A percentile compares a stretch with the other conserved stretches of the same genome.
These are phyloP conservation scores for Ochropacha duplaris DNA, from an alignment of 2,888 invertebrate genomes.

Conservation along the genomic window DNA sequence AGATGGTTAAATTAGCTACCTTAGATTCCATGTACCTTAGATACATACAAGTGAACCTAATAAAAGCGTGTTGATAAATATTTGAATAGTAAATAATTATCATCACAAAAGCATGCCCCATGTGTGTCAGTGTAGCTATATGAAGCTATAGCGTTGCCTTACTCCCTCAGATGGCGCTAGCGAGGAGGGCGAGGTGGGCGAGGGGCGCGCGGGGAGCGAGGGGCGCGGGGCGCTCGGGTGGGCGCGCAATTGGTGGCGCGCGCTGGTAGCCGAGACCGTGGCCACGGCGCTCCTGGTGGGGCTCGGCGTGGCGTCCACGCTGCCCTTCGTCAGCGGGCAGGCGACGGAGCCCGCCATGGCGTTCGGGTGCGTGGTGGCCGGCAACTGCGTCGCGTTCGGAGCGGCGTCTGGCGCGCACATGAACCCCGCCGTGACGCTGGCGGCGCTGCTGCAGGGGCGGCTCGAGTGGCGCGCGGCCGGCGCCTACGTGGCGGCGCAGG, in stretches of 20 bases:
- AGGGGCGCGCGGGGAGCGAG: slow-evolving; percentile 9
- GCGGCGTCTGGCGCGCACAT: slow-evolving; percentile 90
- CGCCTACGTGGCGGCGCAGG: slow-evolving; percentile 56
- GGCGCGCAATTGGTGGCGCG: slow-evolving; percentile 61
- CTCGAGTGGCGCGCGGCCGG: slow-evolving; percentile 56
- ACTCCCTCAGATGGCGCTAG: too few relatives aligned
- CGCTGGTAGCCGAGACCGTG: slow-evolving; percentile 58
- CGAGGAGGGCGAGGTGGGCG: slow-evolving; percentile 4
- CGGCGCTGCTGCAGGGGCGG: slow-evolving; percentile 81
- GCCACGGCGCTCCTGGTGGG: slow-evolving; percentile 68
- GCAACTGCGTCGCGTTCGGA: slow-evolving; percentile 79
- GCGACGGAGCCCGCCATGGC: slow-evolving; percentile 58
- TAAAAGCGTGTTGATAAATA: too few relatives aligned
- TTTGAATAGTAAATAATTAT: too few relatives aligned
- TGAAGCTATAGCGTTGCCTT: too few relatives aligned
- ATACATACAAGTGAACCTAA: too few relatives aligned
- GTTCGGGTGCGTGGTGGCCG: slow-evolving; percentile 65
- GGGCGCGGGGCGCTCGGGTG: slow-evolving; percentile 28
- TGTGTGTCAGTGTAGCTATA: too few relatives aligned
- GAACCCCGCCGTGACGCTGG: slow-evolving; percentile 90
- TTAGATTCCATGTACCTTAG: too few relatives aligned
- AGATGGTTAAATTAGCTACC: too few relatives aligned
- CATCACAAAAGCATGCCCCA: too few relatives aligned
- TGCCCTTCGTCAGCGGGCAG: slow-evolving; percentile 9
- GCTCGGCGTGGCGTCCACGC: slow-evolving; percentile 58